These are phyloP conservation scores for Chloroclystis v-ata DNA, from an alignment of 2,888 invertebrate species.

Conservation along the genomic window DNA sequence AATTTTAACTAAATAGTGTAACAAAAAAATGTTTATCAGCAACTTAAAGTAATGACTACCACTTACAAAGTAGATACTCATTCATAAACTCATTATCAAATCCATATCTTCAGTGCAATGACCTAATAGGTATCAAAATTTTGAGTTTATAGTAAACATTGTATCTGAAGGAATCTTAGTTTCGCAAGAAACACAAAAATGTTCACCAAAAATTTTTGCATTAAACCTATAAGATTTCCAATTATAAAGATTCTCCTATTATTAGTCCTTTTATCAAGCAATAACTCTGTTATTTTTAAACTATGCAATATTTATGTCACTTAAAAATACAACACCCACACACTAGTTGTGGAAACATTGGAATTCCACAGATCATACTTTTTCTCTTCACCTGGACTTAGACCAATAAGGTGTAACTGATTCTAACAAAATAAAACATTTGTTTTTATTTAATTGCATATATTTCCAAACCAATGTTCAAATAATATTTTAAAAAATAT, in stretches of 20 bases:
- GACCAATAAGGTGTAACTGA: not conserved
- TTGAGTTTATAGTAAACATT: no score
- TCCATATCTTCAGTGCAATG: slow-evolving; percentile 11
- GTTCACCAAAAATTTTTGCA: no score
- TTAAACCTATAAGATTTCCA: not conserved
- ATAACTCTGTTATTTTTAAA: no score
- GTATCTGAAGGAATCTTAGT: no score
- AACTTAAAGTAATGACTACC: slow-evolving; percentile 9
- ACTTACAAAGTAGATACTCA: slow-evolving; percentile 8
- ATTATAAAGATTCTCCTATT: no score
- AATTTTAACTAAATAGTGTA: no score
- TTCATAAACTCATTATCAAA: slow-evolving; percentile 15
- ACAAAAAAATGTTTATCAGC: slow-evolving; percentile 4
- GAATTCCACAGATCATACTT: not conserved
- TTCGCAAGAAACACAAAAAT: no score
- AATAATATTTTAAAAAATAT: no score
- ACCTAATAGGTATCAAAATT: slow-evolving; percentile 5
- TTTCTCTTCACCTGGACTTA: not conserved
- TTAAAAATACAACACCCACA: slow-evolving; percentile 1
- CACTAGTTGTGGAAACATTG: not conserved
- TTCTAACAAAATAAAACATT: not conserved
- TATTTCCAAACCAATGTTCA: not conserved
- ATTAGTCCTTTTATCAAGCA: no score
- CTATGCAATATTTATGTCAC: not conserved
- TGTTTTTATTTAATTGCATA: not conserved